phyloP scores from a whole-genome alignment of 2,888 invertebrate genomes.

The Yponomeuta sedellus region DNA sequence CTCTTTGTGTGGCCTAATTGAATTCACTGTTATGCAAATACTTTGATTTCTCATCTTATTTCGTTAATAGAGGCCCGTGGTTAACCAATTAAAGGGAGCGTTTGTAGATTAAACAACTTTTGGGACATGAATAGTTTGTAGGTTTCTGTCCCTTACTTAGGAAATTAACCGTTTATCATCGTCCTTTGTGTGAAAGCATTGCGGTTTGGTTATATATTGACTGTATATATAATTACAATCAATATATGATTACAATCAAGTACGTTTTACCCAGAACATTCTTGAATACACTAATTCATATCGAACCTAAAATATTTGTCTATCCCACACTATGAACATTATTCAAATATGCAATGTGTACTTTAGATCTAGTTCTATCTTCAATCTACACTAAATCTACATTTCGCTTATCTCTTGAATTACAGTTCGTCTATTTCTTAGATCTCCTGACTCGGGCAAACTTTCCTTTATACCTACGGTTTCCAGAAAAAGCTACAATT shows the following conservation, averaged over 20 bases:
- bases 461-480: neutral
- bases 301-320: neutral
- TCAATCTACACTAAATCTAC: neutral
- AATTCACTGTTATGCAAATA: conserved; percentile 77
- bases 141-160: conserved; percentile 39
- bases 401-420: neutral
- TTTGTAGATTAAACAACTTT: conserved; percentile 71
- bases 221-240: neutral
- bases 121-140: conserved; percentile 58
- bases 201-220: neutral
- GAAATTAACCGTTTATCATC: conserved; percentile 49
- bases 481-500: conserved; percentile 9
- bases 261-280: no score
- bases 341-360: neutral
- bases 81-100: conserved; percentile 74
- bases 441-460: neutral
- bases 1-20: conserved; percentile 75
- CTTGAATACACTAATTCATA: neutral
- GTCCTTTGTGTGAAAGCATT: conserved; percentile 26
- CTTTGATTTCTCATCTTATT: conserved; percentile 76
- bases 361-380: neutral
- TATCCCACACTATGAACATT: neutral
- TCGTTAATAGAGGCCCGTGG: conserved; percentile 74
- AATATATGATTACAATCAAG: no score
- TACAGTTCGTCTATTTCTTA: neutral